A percentile compares a stretch with the other conserved stretches of the same genome.
Conservation (phyloP, 2,113 vertebrate species). For the Pholis gunnellus region DNA sequence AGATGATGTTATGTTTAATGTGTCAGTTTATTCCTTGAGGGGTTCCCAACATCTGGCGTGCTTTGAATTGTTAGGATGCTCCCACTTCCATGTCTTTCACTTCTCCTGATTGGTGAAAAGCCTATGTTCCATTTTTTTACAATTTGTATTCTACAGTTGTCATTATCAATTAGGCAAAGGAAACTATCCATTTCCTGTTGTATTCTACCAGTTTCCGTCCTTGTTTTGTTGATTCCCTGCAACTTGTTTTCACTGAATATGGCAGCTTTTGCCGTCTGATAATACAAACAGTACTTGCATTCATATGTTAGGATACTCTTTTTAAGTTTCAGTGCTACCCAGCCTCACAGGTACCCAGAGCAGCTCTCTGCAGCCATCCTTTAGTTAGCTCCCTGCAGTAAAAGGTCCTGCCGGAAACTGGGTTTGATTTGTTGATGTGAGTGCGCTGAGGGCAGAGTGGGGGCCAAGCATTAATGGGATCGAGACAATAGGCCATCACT, state of each 20-base stretch:
- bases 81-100: conserved; percentile 28
- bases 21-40: conserved; percentile 77
- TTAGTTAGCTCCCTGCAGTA: conserved; percentile 59
- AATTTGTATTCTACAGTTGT: conserved; percentile 8
- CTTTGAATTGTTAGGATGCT: conserved; percentile 65
- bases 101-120: conserved; percentile 20
- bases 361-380: conserved; percentile 49
- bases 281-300: not conserved
- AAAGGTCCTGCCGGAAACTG: conserved; percentile 85
- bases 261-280: not conserved
- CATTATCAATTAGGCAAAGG: conserved; percentile 12
- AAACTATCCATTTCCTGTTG: conserved; percentile 25
- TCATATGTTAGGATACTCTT: not conserved
- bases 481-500: conserved; percentile 94
- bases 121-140: conserved; percentile 1
- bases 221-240: conserved; percentile 10
- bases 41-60: conserved; percentile 75
- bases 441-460: conserved; percentile 88
- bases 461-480: conserved; percentile 88
- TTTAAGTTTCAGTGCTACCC: conserved; percentile 1
- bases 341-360: conserved; percentile 63
- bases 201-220: not conserved
- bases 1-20: conserved; percentile 82
- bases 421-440: conserved; percentile 89
- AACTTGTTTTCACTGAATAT: not conserved